Evolutionary conservation across 2,113 vertebrate species (phyloP), one percentile per base, ranked within the genome.

Genomic region (Elachura formosa): DNA sequence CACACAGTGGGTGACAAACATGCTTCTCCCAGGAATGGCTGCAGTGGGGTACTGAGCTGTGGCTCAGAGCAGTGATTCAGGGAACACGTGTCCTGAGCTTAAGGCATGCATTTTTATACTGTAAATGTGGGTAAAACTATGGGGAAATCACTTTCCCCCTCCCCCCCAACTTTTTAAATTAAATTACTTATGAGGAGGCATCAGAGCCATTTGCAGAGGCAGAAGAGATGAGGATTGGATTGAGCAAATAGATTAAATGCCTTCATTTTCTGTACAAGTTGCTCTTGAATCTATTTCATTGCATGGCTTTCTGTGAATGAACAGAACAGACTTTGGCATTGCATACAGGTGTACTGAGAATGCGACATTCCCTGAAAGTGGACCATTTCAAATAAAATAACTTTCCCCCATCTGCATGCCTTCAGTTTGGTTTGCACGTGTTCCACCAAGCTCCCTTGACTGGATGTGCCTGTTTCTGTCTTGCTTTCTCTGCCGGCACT

Each of bases 71-170:
- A 55, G 24, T 4, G 5, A 31, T 67, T 72, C 31, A 23, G 62
- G 26, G 40, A 72, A 72, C 2, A 3, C 1, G 5, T 0, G 0
- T 24, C 26, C 33, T 38, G 21, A 51, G 33, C 5, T 21, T 0
- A 2, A 19, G 29, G 23, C 0, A 0, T 34, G 33, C 14, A 16
- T 36, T 71, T 77, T 84, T 84, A 56, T 84, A 22, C 14, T 51
- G 14, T 48, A 64, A 87, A 77, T 1, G 0, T 28, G 14, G 26
- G 45, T 82, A 68, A 83, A 81, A 54, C 26, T 29, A 34, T 38
- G 12, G 24, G 72, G 24, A 55, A 67, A 68, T 69, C 5, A 12
- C 5, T 33, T 21, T 4, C 20, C 17, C 28, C 28, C 28, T 4
- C 4, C 14, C 31, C 14, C 6, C 5, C 4, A 0, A 0, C 4